Evolutionary conservation across 2,888 invertebrate genomes (phyloP), one percentile per base, ranked within the genome.

Genomic region (Apotomis turbidana): DNA sequence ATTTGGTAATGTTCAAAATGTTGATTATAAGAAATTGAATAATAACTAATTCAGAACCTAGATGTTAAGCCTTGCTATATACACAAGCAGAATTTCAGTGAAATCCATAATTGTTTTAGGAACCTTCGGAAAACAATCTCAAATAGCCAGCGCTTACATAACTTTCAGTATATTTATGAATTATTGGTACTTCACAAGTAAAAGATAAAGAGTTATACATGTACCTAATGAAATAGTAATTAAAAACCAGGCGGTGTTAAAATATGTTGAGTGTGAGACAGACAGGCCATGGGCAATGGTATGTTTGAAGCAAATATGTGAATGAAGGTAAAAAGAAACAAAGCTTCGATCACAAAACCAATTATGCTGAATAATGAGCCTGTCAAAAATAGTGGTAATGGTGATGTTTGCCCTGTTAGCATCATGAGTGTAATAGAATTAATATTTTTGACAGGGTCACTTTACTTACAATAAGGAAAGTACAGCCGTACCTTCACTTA

Each of bases 401-500:
- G 13, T 62, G 46, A 51, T 68, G 64, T 55, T 58, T 54, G 13
- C 44, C 51, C 3, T 58, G 61, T 68, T 68, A 72, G 36, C 13
- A 12, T 58, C 36, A 44, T 58, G 49, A 41, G 49, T 67, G 71
- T 49, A 15, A 36, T 10, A 62, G 8, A 59, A 57, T 71, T 27
- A 75, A 81, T 82, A 81, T 82, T 85, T 82, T 82, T 85, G 81
- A 77, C 82, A 85, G 83, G 78, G 85, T 82, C 82, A 83, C 80
- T 75, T 79, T 72, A 72, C 68, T 75, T 71, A 69, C 76, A 82
- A 81, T 79, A 79, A 87, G 87, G 91, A 91, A 90, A 88, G 92
- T 90, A 93, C 92, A 79, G 77, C 72, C 75, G 91, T 92, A 93
- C 93, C 87, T 88, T 87, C 92, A 93, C 93, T 93, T 93, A 93